These are phyloP conservation scores for Sebastes hubbsi DNA, from an alignment of 2,797 vertebrate genomes.

Conservation along the genomic window DNA sequence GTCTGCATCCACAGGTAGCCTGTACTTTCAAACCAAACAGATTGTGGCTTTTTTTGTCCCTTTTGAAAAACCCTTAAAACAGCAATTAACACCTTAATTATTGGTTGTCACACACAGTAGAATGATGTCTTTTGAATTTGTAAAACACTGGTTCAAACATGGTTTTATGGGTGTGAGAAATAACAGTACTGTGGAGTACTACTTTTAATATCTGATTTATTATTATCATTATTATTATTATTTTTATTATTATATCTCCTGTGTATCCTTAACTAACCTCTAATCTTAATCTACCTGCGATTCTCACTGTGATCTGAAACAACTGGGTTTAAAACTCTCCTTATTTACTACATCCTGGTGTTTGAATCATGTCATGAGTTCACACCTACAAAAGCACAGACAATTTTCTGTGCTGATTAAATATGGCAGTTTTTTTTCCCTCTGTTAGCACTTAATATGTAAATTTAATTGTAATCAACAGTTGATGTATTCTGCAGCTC, in stretches of 20 bases:
- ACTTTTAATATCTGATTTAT: slow-evolving; percentile 20
- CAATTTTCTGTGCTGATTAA: slow-evolving; percentile 28
- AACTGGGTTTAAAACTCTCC: slow-evolving; percentile 11
- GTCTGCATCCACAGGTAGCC: slow-evolving; percentile 12
- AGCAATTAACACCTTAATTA: not conserved
- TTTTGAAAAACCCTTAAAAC: not conserved
- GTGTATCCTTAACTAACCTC: slow-evolving; percentile 45
- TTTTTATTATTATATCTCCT: slow-evolving; percentile 21
- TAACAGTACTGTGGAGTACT: slow-evolving; percentile 1
- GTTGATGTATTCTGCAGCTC: slow-evolving; percentile 67
- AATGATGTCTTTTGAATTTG: slow-evolving; percentile 24
- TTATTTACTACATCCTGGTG: slow-evolving; percentile 23
- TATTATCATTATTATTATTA: slow-evolving; percentile 8
- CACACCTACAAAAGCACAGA: slow-evolving; percentile 3
- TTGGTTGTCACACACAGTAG: not conserved
- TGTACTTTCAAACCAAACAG: slow-evolving; percentile 22
- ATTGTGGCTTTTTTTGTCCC: slow-evolving; percentile 2
- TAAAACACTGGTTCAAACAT: slow-evolving; percentile 11
- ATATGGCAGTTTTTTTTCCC: slow-evolving; percentile 1
- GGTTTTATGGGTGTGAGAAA: slow-evolving; percentile 6
- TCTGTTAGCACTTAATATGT: slow-evolving; percentile 47
- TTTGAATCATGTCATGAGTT: slow-evolving; percentile 25
- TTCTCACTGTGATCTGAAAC: slow-evolving; percentile 70
- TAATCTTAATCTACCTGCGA: slow-evolving; percentile 51
- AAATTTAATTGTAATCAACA: slow-evolving; percentile 58